Conservation (phyloP, 2,797 vertebrate species). For the Clarias platycephalus region DNA sequence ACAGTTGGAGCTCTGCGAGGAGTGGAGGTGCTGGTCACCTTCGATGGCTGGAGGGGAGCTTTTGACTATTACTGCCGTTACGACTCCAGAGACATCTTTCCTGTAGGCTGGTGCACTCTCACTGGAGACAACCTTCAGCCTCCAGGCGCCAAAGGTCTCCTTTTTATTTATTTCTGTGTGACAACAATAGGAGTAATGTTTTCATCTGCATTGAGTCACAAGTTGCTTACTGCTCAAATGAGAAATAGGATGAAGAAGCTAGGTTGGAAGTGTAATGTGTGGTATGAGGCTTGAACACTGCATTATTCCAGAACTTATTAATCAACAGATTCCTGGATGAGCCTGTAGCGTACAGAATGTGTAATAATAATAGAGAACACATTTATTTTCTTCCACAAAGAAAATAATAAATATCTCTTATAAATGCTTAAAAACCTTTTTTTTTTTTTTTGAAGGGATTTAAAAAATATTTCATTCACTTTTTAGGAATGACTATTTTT, state of each 20-base stretch:
- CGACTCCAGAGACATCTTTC: constrained; percentile 97
- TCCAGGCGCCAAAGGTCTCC: constrained; percentile 92
- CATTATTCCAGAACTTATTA: background rate
- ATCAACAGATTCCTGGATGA: background rate
- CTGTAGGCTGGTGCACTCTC: constrained; percentile 94
- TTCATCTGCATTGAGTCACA: background rate
- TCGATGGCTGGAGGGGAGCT: constrained; percentile 97
- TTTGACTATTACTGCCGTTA: constrained; percentile 99
- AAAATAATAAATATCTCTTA: background rate
- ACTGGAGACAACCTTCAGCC: constrained; percentile 98
- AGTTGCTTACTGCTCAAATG: background rate
- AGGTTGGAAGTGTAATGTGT: background rate
- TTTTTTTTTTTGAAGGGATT: no score
- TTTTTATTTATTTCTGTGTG: background rate
- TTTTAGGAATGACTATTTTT: no score
- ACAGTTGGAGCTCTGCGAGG: constrained; percentile 96
- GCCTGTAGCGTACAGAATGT: background rate
- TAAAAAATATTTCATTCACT: no score
- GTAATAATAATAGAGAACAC: background rate
- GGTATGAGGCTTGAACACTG: background rate
- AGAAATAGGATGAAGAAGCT: background rate
- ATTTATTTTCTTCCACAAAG: background rate
- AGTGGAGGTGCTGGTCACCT: constrained; percentile 96
- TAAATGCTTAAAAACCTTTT: background rate
- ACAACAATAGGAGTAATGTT: background rate